Evolutionary conservation across 2,888 invertebrate species (phyloP).

Genomic region (Pristionchus arcanus): DNA sequence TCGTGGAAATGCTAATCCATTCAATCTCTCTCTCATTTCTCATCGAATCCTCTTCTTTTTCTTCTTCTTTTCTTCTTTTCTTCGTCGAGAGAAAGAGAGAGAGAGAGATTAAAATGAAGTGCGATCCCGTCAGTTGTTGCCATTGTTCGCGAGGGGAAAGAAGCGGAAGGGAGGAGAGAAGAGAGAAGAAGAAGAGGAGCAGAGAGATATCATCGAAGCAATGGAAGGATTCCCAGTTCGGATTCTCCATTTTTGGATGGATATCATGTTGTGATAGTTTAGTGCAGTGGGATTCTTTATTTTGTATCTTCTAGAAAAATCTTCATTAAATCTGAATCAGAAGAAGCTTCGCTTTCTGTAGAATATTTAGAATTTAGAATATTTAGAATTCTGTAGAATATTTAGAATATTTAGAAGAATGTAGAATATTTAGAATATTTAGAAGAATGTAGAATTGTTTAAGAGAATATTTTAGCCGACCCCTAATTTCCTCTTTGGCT

Average conservation of each 20-base stretch:
- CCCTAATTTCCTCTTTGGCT: background rate
- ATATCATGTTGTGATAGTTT: too few species aligned
- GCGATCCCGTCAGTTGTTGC: slow-evolving; percentile 51
- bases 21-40: slow-evolving; percentile 20
- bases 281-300: too few species aligned
- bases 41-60: slow-evolving; percentile 1
- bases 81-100: slow-evolving; percentile 56
- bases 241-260: too few species aligned
- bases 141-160: slow-evolving; percentile 46
- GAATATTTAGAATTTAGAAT: too few species aligned
- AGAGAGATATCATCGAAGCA: background rate
- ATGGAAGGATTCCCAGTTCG: background rate
- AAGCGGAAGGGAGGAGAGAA: slow-evolving; percentile 45
- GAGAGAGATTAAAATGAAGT: slow-evolving; percentile 55
- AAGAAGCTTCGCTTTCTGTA: too few species aligned
- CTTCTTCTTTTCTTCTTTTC: slow-evolving; percentile 50
- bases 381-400: too few species aligned
- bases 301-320: too few species aligned
- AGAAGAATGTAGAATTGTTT: too few species aligned
- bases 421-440: too few species aligned
- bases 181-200: background rate
- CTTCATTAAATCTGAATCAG: too few species aligned
- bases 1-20: background rate
- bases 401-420: too few species aligned
- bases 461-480: background rate